Conservation (phyloP, 2,888 invertebrate genomes). For the Drosophila leonis region DNA sequence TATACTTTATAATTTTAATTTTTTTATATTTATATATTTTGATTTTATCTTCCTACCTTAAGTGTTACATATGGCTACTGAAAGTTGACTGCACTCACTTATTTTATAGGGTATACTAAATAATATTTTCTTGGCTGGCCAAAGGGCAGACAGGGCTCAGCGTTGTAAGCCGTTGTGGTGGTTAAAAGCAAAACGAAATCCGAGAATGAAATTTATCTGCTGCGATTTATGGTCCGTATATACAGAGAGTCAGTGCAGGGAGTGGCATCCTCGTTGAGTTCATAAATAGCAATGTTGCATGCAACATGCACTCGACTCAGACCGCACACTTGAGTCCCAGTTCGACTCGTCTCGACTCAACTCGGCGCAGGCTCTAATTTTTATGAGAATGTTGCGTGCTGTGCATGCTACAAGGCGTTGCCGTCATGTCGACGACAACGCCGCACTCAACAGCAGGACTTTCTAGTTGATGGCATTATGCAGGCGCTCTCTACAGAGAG, state of each 20-base stretch:
- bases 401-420: constrained; percentile 74
- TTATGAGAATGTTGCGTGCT: constrained; percentile 79
- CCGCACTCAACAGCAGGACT: constrained; percentile 32
- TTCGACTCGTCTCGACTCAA: constrained; percentile 37
- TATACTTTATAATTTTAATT: too few species aligned
- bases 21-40: neutral
- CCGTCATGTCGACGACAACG: constrained; percentile 59
- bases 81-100: neutral
- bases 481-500: constrained; percentile 22
- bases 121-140: constrained; percentile 57
- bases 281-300: constrained; percentile 81
- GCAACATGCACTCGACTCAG: constrained; percentile 66
- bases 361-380: constrained; percentile 70
- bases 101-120: constrained; percentile 40
- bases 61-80: neutral
- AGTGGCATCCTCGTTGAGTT: constrained; percentile 68
- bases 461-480: constrained; percentile 36
- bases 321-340: constrained; percentile 36
- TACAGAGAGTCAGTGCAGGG: constrained; percentile 26
- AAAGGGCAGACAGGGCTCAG: constrained; percentile 50
- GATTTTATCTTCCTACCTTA: neutral
- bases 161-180: constrained; percentile 24
- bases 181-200: constrained; percentile 56
- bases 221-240: constrained; percentile 67
- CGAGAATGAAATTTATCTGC: constrained; percentile 76